Conservation (phyloP, 1,140 invertebrate species). For the Zophobas atratus region DNA sequence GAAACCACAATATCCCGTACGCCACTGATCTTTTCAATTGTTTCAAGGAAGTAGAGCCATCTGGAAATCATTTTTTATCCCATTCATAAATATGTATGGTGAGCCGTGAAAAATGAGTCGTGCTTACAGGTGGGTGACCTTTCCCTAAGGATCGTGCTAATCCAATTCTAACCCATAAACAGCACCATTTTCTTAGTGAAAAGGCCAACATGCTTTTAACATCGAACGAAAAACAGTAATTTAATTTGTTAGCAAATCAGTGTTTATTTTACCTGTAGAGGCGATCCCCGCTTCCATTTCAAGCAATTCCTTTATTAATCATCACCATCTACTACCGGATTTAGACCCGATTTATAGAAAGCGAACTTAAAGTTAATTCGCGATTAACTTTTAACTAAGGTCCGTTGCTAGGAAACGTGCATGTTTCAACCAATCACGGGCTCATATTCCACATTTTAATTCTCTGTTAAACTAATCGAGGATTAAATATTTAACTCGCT, state of each 20-base stretch:
- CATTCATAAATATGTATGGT: not conserved
- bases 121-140: constrained; percentile 3
- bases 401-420: too few species aligned
- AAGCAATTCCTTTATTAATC: not conserved
- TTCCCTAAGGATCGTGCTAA: not conserved
- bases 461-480: too few species aligned
- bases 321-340: not conserved
- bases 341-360: not conserved
- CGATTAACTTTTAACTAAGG: too few species aligned
- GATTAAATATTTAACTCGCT: too few species aligned
- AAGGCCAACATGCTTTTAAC: too few species aligned
- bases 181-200: too few species aligned
- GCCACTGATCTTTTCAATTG: too few species aligned
- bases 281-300: constrained; percentile 1
- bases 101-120: not conserved
- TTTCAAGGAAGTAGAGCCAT: too few species aligned
- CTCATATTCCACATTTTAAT: too few species aligned
- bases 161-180: not conserved
- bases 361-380: too few species aligned
- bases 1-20: too few species aligned
- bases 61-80: not conserved
- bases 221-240: not conserved
- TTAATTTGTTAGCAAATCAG: not conserved
- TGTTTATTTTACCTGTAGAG: not conserved
- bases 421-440: too few species aligned